Evolutionary conservation across 2,888 invertebrate genomes (phyloP), one percentile per base, ranked within the genome.

Genomic region (Saturnia pavonia): DNA sequence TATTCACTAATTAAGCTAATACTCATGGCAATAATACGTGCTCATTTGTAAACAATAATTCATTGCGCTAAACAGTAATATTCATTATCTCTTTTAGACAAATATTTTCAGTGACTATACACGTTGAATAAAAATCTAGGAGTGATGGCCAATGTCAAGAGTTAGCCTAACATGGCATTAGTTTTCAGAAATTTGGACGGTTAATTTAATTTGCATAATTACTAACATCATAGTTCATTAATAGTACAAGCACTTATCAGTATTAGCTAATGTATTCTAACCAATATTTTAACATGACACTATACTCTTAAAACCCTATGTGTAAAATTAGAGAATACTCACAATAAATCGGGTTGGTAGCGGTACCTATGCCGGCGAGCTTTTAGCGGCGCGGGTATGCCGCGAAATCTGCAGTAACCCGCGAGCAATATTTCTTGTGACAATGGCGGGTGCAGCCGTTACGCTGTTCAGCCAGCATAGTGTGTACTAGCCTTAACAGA

Each of bases 181-280:
- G 25, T 60, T 60, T 60, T 9, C 57, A 60, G 19, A 60, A 60
- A 14, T 60, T 60, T 60, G 57, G 57, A 60, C 57, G 57, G 57
- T 19, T 27, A 27, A 22, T 60, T 27, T 25, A 25, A 25, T 54
- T 54, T 54, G 22, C 22, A 54, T 22, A 60, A 60, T 60, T 25
- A 14, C 27, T 60, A 27, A 60, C 14, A 60, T 14, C 19, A 16
- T 60, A 60, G 27, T 27, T 54, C 1, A 9, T 54, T 22, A 22
- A 8, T 54, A 54, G 22, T 54, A 22, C 22, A 54, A 54, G 11
- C 54, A 54, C 22, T 60, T 54, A 54, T 3, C 27, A 27, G 19
- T 60, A 60, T 60, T 14, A 14, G 25, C 57, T 60, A 60, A 27
- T 14, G 7, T 27, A 27, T 60, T 60, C 27, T 60, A 57, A 57